Evolutionary conservation across 92 coral and sea anemone genomes (phyloP), one percentile per base, ranked within the genome.

Genomic region (Phenganax stokvisi): DNA sequence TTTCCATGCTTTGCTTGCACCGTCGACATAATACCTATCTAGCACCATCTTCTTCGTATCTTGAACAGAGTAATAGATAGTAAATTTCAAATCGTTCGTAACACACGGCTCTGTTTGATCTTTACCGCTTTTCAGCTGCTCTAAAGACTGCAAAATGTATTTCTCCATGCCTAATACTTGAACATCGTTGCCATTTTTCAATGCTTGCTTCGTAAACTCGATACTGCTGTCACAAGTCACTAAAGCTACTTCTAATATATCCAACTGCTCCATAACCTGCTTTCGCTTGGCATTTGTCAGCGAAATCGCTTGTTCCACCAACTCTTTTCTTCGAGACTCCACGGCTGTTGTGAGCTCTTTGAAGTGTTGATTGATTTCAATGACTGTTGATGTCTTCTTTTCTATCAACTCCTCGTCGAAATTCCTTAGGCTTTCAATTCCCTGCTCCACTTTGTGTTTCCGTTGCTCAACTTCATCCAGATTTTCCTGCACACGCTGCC

Each of bases 141-240:
- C 5, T 9, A 88, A 84, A 56, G 82, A 71, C 31, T 83, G 75
- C 31, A 62, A 27, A 13, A 88, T 84, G 61, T 58, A 58, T 10
- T 44, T 69, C 55, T 88, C 84, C 83, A 83, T 16, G 12, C 84
- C 20, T 54, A 88, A 27, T 44, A 88, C 77, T 56, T 86, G 70
- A 16, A 70, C 52, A 55, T 87, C 87, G 52, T 78, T 81, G 9
- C 83, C 84, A 30, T 47, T 78, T 6, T 71, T 57, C 16, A 88
- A 60, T 6, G 85, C 84, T 2, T 64, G 70, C 16, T 85, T 75
- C 47, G 89, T 66, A n/a, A 86, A 85, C 0, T 80, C 88, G 29
- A 90, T 69, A 44, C 87, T 61, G 64, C 87, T 89, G 59, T 51
- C 79, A 56, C 89, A 55, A 16, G 68, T 73, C 6, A 81, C 84